These are phyloP conservation scores for Drosophila yooni DNA, from an alignment of 2,888 invertebrate genomes.

Conservation along the genomic window DNA sequence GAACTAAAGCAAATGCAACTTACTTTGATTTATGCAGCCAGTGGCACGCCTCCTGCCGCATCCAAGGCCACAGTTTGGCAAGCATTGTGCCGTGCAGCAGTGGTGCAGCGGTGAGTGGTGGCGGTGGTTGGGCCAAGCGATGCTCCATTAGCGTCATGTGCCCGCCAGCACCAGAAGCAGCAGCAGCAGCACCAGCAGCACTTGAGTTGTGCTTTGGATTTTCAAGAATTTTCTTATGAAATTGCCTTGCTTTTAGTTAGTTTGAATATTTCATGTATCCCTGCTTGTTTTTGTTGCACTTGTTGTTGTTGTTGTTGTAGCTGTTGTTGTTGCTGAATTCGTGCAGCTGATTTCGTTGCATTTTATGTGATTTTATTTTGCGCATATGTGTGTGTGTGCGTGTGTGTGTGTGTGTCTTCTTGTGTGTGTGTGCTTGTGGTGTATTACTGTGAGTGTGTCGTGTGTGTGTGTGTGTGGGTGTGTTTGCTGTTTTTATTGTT, in stretches of 20 bases:
- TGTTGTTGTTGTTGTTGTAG: constrained; percentile 12
- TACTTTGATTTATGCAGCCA: constrained; percentile 75
- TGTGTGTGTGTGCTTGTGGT: constrained; percentile 11
- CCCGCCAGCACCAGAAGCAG: constrained; percentile 40
- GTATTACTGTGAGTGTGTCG: constrained; percentile 13
- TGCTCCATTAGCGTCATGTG: constrained; percentile 69
- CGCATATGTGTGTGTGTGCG: constrained; percentile 15
- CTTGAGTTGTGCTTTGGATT: constrained; percentile 52
- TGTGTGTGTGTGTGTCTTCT: constrained; percentile 10
- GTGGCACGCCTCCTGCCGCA: constrained; percentile 56
- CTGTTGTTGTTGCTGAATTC: constrained; percentile 45
- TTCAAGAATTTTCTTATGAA: constrained; percentile 55
- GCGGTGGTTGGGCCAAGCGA: constrained; percentile 50
- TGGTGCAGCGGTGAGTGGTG: constrained; percentile 4
- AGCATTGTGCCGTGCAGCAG: constrained; percentile 42
- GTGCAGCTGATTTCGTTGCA: constrained; percentile 65
- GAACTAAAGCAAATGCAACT: constrained; percentile 42
- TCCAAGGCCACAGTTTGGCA: constrained; percentile 60
- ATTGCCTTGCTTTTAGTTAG: constrained; percentile 64
- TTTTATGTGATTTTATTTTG: constrained; percentile 69
- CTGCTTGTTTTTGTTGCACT: constrained; percentile 41
- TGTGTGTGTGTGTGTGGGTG: constrained; percentile 14
- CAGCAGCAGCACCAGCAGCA: constrained; percentile 19
- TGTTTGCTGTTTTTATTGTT: constrained; percentile 43
- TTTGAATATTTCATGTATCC: constrained; percentile 66